Percentiles rank a stretch among this genome's conserved stretches.
Evolutionary conservation across 30 jellyfish, hydroid and myxozoan species (phyloP).

Genomic region (Aurelia aurita): DNA sequence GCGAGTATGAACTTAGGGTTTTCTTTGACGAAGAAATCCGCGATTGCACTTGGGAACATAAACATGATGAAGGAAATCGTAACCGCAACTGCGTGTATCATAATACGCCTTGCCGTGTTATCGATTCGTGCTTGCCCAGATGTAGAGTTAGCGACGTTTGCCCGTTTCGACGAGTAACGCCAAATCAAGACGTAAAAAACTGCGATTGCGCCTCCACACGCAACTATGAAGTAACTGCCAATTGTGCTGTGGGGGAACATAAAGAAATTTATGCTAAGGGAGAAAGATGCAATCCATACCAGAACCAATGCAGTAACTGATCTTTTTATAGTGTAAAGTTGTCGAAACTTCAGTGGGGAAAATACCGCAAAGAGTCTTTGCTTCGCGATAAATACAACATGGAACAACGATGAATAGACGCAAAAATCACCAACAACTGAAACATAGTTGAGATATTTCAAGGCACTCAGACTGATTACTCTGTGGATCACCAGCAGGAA

Average conservation of each 20-base stretch:
- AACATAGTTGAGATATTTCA: background rate
- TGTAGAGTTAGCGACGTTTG: background rate
- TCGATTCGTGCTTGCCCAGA: background rate
- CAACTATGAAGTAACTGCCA: background rate
- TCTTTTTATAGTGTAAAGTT: background rate
- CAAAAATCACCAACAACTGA: background rate
- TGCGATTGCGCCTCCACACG: background rate
- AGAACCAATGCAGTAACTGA: background rate
- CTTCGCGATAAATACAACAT: background rate
- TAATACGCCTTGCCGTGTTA: background rate
- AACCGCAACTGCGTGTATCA: background rate
- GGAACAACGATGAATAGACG: background rate
- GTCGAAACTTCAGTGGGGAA: background rate
- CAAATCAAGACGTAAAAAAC: background rate
- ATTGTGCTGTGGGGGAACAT: background rate
- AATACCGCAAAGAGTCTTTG: conserved; percentile 2
- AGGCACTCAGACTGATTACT: background rate
- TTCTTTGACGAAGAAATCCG: background rate
- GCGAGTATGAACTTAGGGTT: background rate
- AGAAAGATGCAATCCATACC: background rate
- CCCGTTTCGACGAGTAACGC: background rate
- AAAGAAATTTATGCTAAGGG: too few relatives aligned
- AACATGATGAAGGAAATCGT: background rate
- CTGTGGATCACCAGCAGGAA: background rate
- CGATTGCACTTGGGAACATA: conserved; percentile 5